phyloP scores from a whole-genome alignment of 2,113 vertebrate genomes.

The Chaenogobius annularis region DNA sequence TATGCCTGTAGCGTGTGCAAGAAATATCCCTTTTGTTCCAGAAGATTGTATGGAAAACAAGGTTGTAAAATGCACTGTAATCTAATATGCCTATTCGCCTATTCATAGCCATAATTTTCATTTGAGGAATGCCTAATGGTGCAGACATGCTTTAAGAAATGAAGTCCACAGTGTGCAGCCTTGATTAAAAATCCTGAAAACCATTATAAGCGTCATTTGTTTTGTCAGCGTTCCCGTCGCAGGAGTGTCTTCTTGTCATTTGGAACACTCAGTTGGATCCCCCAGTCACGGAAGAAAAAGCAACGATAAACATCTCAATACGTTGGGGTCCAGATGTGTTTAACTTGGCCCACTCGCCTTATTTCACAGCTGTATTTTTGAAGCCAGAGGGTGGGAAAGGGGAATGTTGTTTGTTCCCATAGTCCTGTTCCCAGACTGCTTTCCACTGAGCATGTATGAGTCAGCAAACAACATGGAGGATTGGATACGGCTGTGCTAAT shows the following conservation, averaged over 20 bases:
- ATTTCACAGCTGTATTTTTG: constrained; percentile 33
- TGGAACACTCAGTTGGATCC: constrained; percentile 23
- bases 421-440: constrained; percentile 11
- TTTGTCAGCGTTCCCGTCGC: neutral
- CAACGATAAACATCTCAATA: constrained; percentile 23
- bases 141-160: neutral
- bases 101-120: neutral
- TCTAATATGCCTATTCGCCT: neutral
- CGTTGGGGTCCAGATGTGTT: constrained; percentile 16
- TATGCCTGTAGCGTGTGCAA: neutral
- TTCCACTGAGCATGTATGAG: constrained; percentile 35
- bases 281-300: constrained; percentile 8
- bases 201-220: constrained; percentile 9
- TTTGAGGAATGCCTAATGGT: neutral
- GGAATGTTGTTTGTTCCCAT: constrained; percentile 18
- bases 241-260: constrained; percentile 1
- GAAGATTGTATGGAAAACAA: neutral
- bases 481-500: constrained; percentile 17
- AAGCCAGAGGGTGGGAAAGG: constrained; percentile 13
- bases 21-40: neutral
- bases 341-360: constrained; percentile 17
- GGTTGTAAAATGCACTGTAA: neutral
- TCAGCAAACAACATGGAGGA: constrained; percentile 32
- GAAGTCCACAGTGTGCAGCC: neutral
- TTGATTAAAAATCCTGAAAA: constrained; percentile 10